Percentiles rank a stretch among this genome's conserved stretches.
These are phyloP conservation scores for Heteropelma amictum DNA, from an alignment of 2,888 invertebrate genomes.

Conservation along the genomic window DNA sequence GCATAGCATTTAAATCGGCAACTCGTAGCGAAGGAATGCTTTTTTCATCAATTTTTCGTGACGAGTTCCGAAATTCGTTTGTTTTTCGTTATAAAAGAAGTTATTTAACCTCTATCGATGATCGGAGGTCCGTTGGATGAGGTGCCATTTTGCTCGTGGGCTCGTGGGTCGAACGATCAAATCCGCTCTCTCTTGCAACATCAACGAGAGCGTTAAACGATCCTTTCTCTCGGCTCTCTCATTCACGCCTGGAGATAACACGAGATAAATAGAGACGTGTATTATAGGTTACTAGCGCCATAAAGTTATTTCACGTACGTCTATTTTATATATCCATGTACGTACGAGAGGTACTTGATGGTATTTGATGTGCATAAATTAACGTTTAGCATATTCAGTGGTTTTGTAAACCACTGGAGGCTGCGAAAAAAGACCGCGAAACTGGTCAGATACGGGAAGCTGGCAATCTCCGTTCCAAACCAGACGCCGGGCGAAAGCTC, in stretches of 20 bases:
- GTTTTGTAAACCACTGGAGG: slow-evolving; percentile 3
- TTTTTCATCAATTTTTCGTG: no score
- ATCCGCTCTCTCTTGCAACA: slow-evolving; percentile 30
- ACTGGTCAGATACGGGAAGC: slow-evolving; percentile 58
- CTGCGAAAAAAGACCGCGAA: slow-evolving; percentile 49
- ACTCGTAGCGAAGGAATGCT: no score
- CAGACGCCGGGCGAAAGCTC: slow-evolving; percentile 57
- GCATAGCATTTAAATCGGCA: no score
- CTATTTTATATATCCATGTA: not conserved
- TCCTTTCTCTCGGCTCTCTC: slow-evolving; percentile 49
- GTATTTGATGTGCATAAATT: no score
- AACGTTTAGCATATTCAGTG: not conserved
- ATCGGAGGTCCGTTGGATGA: slow-evolving; percentile 27
- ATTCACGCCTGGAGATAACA: slow-evolving; percentile 19
- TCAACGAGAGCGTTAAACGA: slow-evolving; percentile 53
- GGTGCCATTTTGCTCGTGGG: slow-evolving; percentile 16
- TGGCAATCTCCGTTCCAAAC: slow-evolving; percentile 47
- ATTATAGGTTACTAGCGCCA: not conserved
- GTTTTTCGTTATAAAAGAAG: no score
- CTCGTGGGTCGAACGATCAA: slow-evolving; percentile 28
- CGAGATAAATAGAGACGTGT: slow-evolving; percentile 15
- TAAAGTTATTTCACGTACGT: slow-evolving; percentile 1
- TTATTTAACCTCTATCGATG: not conserved
- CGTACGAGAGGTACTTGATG: no score
- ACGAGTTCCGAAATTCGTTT: no score